Evolutionary conservation across 2,797 vertebrate species (phyloP), one percentile per base, ranked within the genome.

Genomic region (Antrozous pallidus): DNA sequence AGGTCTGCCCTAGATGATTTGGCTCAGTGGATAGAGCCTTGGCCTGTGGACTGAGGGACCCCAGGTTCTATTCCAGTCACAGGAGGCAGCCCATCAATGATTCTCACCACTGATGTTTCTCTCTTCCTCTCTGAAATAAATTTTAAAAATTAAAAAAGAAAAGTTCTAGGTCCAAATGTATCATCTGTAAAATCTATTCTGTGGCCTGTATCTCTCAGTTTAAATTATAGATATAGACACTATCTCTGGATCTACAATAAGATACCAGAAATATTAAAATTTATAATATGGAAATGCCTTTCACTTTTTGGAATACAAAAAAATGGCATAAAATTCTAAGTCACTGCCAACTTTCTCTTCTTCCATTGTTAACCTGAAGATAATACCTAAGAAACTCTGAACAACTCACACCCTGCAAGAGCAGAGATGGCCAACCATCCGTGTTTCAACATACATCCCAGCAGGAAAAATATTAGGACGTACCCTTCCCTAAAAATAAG

Each of bases 251-350:
- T 42, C 38, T 88, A 87, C 6, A 87, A 20, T 24, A 91, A 89
- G 7, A 73, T 74, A 90, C 1, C 70, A 26, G 69, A 74, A 95
- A 80, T 45, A 63, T 38, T 77, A 49, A 75, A 80, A 87, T 42
- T 8, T 79, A 54, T 36, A 28, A 24, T 16, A 38, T 70, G 16
- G 16, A 24, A 94, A 78, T 67, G 31, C 33, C 81, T 93, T 89
- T 38, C 42, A 65, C 38, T 82, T 82, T 88, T 47, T 69, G 31
- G 36, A 33, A 91, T 89, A 83, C 28, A 92, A 17, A 90, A 89
- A 87, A n/a, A 88, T n/a, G 20, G n/a, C 45, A 94, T 49, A 90
- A 82, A 85, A 73, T 90, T 77, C 26, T 82, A 90, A 51, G 38
- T 61, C 13, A n/a, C 31, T 18, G 63, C 2, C 71, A 78, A 88